phyloP scores from a whole-genome alignment of 2,797 vertebrate genomes.

The Novumbra hubbsi region DNA sequence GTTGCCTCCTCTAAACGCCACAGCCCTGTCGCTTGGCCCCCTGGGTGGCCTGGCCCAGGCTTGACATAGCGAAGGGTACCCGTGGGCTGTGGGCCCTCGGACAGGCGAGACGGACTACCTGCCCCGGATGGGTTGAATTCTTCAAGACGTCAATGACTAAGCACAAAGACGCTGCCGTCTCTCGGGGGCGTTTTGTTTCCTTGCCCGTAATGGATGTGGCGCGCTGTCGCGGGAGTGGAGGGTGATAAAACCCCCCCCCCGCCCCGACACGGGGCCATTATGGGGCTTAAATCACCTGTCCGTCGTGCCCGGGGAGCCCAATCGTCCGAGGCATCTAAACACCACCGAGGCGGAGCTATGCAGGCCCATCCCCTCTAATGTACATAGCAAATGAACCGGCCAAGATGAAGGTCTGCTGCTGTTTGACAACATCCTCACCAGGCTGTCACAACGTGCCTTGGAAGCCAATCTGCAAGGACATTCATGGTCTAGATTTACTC shows the following conservation, averaged over 20 bases:
- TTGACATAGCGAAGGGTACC: conserved; percentile 46
- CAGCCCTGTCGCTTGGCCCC: not conserved
- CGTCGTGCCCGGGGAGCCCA: conserved; percentile 10
- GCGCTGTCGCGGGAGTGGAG: not conserved
- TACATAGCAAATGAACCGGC: not conserved
- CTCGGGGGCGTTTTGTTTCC: conserved; percentile 27
- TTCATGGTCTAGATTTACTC: not conserved
- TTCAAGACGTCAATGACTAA: conserved; percentile 54
- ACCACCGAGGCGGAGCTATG: not conserved
- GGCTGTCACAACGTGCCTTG: not conserved
- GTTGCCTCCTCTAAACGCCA: not conserved
- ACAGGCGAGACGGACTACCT: conserved; percentile 41
- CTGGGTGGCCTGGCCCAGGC: too few species aligned
- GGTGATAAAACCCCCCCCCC: not conserved
- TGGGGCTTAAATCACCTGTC: conserved; percentile 18
- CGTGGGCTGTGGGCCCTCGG: conserved; percentile 49
- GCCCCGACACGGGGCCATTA: not conserved
- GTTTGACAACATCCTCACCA: not conserved
- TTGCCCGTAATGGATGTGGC: conserved; percentile 34
- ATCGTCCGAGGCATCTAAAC: conserved; percentile 3
- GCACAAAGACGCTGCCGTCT: conserved; percentile 49
- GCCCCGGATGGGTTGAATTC: conserved; percentile 35
- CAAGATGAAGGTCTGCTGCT: not conserved
- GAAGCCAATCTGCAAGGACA: not conserved
- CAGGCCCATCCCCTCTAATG: not conserved